Evolutionary conservation across 2,113 vertebrate genomes (phyloP), one percentile per base, ranked within the genome.

Genomic region (Toxotes jaculatrix): DNA sequence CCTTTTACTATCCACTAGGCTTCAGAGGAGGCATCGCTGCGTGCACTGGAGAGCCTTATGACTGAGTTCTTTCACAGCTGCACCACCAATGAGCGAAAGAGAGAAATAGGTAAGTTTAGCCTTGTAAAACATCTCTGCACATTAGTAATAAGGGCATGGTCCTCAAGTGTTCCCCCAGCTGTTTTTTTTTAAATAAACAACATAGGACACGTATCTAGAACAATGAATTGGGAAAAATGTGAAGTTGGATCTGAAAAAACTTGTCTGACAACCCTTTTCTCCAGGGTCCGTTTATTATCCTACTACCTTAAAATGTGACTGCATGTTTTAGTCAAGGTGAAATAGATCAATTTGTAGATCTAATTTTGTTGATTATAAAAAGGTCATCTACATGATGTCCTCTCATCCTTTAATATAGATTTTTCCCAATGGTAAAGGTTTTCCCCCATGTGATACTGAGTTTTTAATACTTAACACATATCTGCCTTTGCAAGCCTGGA

Each of bases 21-120:
- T 75, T 97, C 98, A 51, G 98, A 98, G 86, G 98, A 99, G 93
- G 89, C 95, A 88, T 99, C 98, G 0, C 93, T 99, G 74, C 95
- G 96, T 75, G 97, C 97, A 40, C 74, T 99, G 93, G 98, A 99
- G 94, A 97, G 95, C 92, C 95, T 99, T 1, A 99, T 99, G 98
- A 98, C 97, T 0, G 98, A 99, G 84, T 99, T 99, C 94, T 99
- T 99, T 91, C 98, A 99, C 89, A 97, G 95, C 49, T 98, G 96
- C 93, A 99, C 98, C 0, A 97, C 97, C 0, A 99, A 99, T 27
- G 98, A 99, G 89, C 94, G 98, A 67, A 99, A 99, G 78, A 96
- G 97, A 11, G 98, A 99, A 93, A 99, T 99, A 67, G 98, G 98
- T 99, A 93, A 95, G 96, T 93, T 60, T 64, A 9, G 4, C 11